Evolutionary conservation across 2,888 invertebrate species (phyloP).

Genomic region (Leptothorax acervorum): DNA sequence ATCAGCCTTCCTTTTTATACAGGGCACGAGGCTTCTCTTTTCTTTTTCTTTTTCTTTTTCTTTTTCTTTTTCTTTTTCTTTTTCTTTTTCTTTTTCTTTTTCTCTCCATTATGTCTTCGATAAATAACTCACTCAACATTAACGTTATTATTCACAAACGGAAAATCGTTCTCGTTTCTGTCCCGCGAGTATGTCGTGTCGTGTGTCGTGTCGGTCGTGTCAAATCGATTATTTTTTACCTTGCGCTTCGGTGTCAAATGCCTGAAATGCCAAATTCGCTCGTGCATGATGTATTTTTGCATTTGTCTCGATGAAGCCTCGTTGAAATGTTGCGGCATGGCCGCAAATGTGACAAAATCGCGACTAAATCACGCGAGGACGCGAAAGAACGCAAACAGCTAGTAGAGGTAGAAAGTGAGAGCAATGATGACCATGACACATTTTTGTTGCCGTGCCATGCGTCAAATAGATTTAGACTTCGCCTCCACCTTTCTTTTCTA

Average conservation of each 20-base stretch:
- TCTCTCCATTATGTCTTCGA: background rate
- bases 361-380: background rate
- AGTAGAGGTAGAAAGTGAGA: conserved; percentile 64
- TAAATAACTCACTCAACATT: background rate
- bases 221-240: conserved; percentile 4
- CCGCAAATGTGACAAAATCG: conserved; percentile 6
- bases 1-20: background rate
- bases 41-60: no score
- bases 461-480: conserved; percentile 53
- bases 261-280: background rate
- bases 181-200: no score
- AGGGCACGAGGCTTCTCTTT: background rate
- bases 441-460: conserved; percentile 43
- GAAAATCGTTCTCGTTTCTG: background rate
- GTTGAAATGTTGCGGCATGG: background rate
- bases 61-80: background rate
- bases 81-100: background rate
- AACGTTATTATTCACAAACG: background rate
- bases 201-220: background rate
- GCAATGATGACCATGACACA: conserved; percentile 69
- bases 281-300: background rate
- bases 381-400: background rate
- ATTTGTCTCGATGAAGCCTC: background rate
- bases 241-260: background rate
- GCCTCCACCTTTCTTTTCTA: background rate